These are phyloP conservation scores for Anhinga rufa DNA, from an alignment of 2,113 vertebrate species.

Conservation along the genomic window DNA sequence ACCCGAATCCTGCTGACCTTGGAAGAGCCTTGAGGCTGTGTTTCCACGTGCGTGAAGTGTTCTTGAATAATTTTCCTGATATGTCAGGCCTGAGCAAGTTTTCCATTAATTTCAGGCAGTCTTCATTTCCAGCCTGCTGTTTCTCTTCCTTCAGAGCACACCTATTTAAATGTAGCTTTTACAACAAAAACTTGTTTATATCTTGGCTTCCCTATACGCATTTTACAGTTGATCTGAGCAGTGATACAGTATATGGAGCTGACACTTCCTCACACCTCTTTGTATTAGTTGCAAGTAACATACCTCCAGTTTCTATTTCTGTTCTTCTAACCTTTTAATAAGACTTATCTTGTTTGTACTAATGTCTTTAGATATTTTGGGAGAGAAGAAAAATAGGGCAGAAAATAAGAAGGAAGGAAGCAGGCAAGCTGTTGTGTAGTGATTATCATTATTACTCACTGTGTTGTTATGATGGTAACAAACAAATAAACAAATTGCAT, in stretches of 20 bases:
- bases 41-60: background rate
- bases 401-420: background rate
- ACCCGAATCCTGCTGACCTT: background rate
- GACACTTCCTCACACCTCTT: background rate
- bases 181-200: background rate
- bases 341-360: background rate
- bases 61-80: background rate
- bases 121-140: background rate
- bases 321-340: background rate
- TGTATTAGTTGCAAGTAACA: background rate
- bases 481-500: background rate
- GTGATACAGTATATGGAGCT: background rate
- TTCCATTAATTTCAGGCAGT: background rate
- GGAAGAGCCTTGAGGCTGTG: background rate
- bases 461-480: background rate
- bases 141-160: background rate
- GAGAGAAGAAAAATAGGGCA: background rate
- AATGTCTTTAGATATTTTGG: background rate
- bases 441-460: background rate
- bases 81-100: background rate
- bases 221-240: background rate
- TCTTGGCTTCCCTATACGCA: fast-evolving
- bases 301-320: background rate
- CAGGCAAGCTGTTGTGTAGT: background rate
- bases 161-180: background rate